phyloP scores from a whole-genome alignment of 2,888 invertebrate species.

The Cheilosia soror region DNA sequence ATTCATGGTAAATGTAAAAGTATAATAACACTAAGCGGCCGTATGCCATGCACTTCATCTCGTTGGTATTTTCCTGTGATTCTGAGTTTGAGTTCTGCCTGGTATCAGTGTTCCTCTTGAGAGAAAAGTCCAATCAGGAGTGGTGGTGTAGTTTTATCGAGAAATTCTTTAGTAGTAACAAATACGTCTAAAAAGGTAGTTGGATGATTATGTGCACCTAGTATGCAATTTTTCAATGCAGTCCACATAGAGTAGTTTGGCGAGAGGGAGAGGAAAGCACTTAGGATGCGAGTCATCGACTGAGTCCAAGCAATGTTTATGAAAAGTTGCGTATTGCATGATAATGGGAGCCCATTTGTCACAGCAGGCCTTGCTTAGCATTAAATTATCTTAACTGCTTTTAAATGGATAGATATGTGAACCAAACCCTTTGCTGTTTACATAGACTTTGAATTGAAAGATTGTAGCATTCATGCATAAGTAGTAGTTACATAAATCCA shows the following conservation, averaged over 20 bases:
- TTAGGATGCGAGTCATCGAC: background rate
- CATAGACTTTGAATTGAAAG: no score
- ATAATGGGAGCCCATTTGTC: constrained; percentile 47
- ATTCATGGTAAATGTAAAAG: constrained; percentile 39
- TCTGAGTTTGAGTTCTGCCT: background rate
- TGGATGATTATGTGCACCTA: constrained; percentile 51
- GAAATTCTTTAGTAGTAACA: constrained; percentile 1
- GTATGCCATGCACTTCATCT: constrained; percentile 35
- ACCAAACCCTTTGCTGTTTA: no score
- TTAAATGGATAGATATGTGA: no score
- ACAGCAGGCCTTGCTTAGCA: constrained; percentile 19
- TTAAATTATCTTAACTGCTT: background rate
- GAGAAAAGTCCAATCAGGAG: background rate
- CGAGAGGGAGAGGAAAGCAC: constrained; percentile 4
- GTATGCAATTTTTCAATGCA: constrained; percentile 38
- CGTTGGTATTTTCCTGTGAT: constrained; percentile 4
- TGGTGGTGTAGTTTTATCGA: background rate
- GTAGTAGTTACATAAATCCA: no score
- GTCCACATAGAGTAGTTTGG: background rate
- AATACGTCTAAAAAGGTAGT: constrained; percentile 8
- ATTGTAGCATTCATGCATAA: no score
- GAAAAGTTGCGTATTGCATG: background rate
- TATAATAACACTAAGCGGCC: constrained; percentile 33
- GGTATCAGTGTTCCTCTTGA: background rate
- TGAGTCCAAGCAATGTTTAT: no score